A percentile compares a stretch with the other conserved stretches of the same genome.
Evolutionary conservation across 2,113 vertebrate genomes (phyloP).

Genomic region (Triplophysa dalaica): DNA sequence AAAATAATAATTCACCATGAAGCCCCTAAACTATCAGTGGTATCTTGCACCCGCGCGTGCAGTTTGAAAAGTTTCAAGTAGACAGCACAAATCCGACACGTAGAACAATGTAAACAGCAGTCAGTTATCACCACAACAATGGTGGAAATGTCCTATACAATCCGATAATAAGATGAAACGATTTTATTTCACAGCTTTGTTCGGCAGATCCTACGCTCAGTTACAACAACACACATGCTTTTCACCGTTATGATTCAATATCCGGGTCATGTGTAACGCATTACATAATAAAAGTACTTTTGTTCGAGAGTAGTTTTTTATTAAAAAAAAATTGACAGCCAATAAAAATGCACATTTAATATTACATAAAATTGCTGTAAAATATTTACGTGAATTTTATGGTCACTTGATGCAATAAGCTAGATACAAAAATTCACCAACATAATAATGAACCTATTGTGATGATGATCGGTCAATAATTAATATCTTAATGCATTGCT

Average conservation of each 20-base stretch:
- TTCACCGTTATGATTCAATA: background rate
- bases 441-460: no score
- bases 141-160: background rate
- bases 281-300: conserved; percentile 27
- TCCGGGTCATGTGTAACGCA: background rate
- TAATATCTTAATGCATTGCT: no score
- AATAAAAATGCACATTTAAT: background rate
- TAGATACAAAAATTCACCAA: no score
- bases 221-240: background rate
- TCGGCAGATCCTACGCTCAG: background rate
- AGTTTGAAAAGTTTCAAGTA: background rate
- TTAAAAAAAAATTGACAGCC: background rate
- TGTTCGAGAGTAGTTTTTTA: background rate
- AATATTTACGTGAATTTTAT: no score
- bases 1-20: background rate
- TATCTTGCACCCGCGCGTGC: background rate
- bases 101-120: no score
- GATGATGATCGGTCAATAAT: no score
- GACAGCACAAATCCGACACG: background rate
- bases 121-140: background rate
- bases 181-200: background rate
- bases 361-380: background rate
- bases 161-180: background rate
- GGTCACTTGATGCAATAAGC: no score
- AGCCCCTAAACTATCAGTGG: background rate